These are phyloP conservation scores for Drosophila borborema DNA, from an alignment of 2,888 invertebrate species.

Conservation along the genomic window DNA sequence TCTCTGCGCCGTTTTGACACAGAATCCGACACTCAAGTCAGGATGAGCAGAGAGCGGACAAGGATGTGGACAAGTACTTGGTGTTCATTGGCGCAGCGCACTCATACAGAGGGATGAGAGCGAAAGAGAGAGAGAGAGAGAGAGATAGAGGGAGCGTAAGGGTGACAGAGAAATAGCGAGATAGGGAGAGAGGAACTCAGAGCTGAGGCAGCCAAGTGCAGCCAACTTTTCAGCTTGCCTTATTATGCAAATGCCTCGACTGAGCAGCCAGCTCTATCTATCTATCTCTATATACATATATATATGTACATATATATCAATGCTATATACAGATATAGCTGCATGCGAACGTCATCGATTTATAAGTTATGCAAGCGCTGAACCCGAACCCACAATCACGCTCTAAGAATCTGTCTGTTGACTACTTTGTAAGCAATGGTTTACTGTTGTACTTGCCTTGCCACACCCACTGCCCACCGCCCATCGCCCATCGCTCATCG, in stretches of 20 bases:
- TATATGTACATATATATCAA: constrained; percentile 2
- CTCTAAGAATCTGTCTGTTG: constrained; percentile 47
- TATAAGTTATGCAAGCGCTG: constrained; percentile 74
- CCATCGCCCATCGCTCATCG: constrained; percentile 33
- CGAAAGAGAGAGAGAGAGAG: background rate
- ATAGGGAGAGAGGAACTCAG: background rate
- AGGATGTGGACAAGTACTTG: constrained; percentile 52
- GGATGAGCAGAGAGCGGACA: constrained; percentile 2
- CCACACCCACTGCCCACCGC: constrained; percentile 16
- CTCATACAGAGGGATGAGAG: constrained; percentile 7
- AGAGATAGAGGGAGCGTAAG: background rate
- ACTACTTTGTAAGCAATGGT: constrained; percentile 74
- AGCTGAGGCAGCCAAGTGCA: constrained; percentile 52
- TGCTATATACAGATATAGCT: constrained; percentile 25
- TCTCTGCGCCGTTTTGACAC: constrained; percentile 74
- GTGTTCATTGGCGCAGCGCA: constrained; percentile 56
- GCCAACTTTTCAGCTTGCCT: constrained; percentile 67
- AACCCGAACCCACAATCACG: constrained; percentile 16
- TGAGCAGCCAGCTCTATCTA: constrained; percentile 23
- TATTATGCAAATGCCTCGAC: constrained; percentile 72
- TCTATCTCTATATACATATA: background rate
- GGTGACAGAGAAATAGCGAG: background rate
- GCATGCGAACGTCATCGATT: constrained; percentile 78
- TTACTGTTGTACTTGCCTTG: constrained; percentile 56
- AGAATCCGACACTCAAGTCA: constrained; percentile 56